Conservation (phyloP, 2,888 invertebrate genomes). For the Erebia ligea region DNA sequence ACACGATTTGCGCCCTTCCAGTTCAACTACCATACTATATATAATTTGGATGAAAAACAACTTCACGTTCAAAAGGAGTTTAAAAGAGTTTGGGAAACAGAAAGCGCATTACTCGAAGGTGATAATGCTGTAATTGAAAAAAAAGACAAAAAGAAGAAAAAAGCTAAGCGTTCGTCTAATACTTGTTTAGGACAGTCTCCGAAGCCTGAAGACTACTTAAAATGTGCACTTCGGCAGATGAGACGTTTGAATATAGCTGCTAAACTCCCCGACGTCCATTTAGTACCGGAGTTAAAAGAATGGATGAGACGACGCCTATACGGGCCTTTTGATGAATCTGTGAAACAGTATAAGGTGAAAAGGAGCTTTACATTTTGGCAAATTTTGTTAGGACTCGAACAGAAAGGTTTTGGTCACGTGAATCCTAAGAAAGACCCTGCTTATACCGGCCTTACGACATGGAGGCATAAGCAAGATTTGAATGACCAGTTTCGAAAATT, state of each 20-base stretch:
- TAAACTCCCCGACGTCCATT: slow-evolving; percentile 65
- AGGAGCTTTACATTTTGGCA: slow-evolving; percentile 61
- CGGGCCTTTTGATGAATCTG: slow-evolving; percentile 52
- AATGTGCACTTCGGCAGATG: slow-evolving; percentile 63
- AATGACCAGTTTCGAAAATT: slow-evolving; percentile 59
- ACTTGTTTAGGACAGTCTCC: slow-evolving; percentile 62
- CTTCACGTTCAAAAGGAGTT: slow-evolving; percentile 63
- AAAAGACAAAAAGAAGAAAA: slow-evolving; percentile 52
- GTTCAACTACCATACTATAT: slow-evolving; percentile 71
- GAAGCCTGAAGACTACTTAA: slow-evolving; percentile 64
- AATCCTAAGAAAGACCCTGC: slow-evolving; percentile 50
- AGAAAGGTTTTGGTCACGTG: slow-evolving; percentile 57
- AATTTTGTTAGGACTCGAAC: slow-evolving; percentile 52
- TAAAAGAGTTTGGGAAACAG: slow-evolving; percentile 67
- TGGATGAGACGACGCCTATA: slow-evolving; percentile 72
- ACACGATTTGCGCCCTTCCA: slow-evolving; percentile 51
- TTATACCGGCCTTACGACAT: slow-evolving; percentile 55
- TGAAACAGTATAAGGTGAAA: slow-evolving; percentile 51
- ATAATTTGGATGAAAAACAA: slow-evolving; percentile 59
- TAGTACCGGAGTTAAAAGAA: slow-evolving; percentile 67
- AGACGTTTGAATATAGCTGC: slow-evolving; percentile 64
- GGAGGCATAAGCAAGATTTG: slow-evolving; percentile 61
- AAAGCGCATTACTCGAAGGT: slow-evolving; percentile 58
- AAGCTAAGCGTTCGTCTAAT: slow-evolving; percentile 49
- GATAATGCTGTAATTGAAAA: slow-evolving; percentile 48